These are phyloP conservation scores for Erinaceus europaeus DNA, from an alignment of 2,113 vertebrate species.

Conservation along the genomic window DNA sequence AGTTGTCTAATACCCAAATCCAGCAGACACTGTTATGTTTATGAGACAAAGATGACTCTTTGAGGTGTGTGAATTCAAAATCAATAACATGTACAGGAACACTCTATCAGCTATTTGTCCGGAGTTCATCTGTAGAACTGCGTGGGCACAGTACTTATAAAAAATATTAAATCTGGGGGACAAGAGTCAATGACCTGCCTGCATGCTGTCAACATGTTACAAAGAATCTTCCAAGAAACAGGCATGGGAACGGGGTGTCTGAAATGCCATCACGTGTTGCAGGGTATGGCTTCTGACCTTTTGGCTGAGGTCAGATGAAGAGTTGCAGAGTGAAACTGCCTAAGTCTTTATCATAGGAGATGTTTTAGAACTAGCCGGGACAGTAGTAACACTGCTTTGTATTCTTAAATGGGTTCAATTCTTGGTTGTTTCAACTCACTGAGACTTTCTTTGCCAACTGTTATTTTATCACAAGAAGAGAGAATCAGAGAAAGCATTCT, in stretches of 20 bases:
- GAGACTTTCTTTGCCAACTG: neutral
- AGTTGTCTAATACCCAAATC: neutral
- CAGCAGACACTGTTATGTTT: neutral
- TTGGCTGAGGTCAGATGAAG: neutral
- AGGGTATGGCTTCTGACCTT: too few relatives aligned
- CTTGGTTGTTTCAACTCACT: neutral
- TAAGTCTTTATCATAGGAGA: neutral
- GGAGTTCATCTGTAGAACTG: neutral
- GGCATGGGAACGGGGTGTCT: neutral
- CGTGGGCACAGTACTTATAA: neutral
- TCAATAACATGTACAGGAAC: neutral
- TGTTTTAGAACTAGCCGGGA: neutral
- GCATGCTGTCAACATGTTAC: neutral
- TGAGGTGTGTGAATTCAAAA: neutral
- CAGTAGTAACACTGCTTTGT: neutral
- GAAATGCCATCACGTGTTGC: neutral
- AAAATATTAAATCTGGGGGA: neutral
- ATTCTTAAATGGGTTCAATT: neutral
- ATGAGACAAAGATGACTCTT: neutral
- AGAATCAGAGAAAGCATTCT: neutral
- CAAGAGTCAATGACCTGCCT: neutral
- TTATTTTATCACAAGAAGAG: slow-evolving; percentile 9
- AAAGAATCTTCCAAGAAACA: neutral
- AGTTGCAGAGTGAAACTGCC: neutral
- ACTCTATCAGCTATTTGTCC: neutral